These are phyloP conservation scores for Enteromius anoplus DNA, from an alignment of 2,797 vertebrate genomes.

Conservation along the genomic window DNA sequence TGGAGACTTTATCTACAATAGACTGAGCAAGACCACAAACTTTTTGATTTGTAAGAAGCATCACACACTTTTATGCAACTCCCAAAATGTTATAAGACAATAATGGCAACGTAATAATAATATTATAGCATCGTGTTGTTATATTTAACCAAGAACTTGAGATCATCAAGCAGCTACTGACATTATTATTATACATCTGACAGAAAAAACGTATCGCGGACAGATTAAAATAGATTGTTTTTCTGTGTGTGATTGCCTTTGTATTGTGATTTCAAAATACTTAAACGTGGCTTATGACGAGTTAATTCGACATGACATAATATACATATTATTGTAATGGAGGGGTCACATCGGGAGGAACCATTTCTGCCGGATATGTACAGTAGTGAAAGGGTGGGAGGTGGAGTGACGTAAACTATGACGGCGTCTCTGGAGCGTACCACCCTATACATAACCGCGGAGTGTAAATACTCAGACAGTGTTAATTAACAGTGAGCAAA, in stretches of 20 bases:
- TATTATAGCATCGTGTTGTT: background rate
- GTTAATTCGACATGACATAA: slow-evolving; percentile 18
- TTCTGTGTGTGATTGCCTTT: background rate
- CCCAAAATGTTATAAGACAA: background rate
- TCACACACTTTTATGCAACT: background rate
- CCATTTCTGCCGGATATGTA: slow-evolving; percentile 8
- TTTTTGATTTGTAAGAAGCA: background rate
- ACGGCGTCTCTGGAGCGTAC: slow-evolving; percentile 9
- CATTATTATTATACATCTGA: background rate
- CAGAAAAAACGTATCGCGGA: background rate
- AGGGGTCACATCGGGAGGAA: background rate
- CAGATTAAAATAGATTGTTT: background rate
- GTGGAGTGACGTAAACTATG: slow-evolving; percentile 29
- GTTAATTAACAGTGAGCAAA: background rate
- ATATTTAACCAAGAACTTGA: background rate
- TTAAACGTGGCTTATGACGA: background rate
- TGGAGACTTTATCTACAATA: background rate
- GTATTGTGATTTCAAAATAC: too few species aligned
- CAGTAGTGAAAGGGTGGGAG: slow-evolving; percentile 10
- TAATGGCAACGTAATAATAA: background rate
- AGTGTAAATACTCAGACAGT: background rate
- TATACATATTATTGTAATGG: background rate
- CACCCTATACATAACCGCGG: background rate
- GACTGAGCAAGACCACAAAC: background rate
- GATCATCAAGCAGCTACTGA: background rate